Evolutionary conservation across 1,140 invertebrate species (phyloP).

Genomic region (Temnothorax longispinosus): DNA sequence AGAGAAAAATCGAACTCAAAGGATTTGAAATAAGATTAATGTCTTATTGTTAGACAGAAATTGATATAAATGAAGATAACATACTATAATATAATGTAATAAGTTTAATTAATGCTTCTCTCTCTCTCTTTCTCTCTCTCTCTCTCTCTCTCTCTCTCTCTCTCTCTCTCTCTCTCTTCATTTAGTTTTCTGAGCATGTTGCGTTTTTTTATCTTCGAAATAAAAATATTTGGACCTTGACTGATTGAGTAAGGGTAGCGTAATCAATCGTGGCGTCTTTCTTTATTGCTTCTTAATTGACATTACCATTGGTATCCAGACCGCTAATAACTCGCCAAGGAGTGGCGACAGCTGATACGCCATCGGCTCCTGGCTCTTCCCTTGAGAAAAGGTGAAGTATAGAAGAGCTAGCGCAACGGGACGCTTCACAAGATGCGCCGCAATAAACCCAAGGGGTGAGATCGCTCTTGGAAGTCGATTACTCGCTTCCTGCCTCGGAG

Average conservation of each 20-base stretch:
- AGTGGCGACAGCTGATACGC: conserved; percentile 28
- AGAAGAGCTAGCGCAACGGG: not conserved
- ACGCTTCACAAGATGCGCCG: conserved; percentile 15
- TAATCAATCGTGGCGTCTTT: not conserved
- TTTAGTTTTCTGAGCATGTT: not conserved
- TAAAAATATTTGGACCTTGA: not conserved
- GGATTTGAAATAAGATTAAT: conserved; percentile 7
- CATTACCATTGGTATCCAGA: conserved; percentile 4
- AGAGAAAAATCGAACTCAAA: not conserved
- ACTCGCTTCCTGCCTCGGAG: conserved; percentile 41
- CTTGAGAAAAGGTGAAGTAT: conserved; percentile 24
- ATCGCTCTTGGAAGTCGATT: conserved; percentile 60
- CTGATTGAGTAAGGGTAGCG: not conserved
- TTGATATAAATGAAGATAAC: not conserved
- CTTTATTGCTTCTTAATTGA: conserved; percentile 30
- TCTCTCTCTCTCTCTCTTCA: not conserved
- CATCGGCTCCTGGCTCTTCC: not conserved
- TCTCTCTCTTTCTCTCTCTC: not conserved
- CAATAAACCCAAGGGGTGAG: conserved; percentile 39
- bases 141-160: not conserved
- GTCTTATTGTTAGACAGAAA: not conserved
- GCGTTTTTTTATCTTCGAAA: not conserved
- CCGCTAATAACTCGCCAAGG: conserved; percentile 28
- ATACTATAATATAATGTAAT: not conserved
- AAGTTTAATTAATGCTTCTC: not conserved